A percentile compares a stretch with the other conserved stretches of the same genome.
These are phyloP conservation scores for Hesperophylax magnus DNA, from an alignment of 1,140 invertebrate genomes.

Conservation along the genomic window DNA sequence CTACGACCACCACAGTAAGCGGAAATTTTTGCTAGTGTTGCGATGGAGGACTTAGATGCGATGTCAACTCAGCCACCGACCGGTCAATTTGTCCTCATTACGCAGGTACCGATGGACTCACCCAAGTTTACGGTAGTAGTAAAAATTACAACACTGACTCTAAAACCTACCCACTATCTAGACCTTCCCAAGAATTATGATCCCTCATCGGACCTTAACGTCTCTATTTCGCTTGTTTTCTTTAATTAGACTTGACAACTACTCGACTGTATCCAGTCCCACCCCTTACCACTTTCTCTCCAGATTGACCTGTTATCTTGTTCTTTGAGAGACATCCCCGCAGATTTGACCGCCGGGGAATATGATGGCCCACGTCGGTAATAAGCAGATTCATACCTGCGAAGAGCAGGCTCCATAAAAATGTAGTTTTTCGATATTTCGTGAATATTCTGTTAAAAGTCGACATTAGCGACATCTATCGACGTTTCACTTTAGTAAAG, in stretches of 20 bases:
- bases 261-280: conserved; percentile 1
- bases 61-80: too few relatives aligned
- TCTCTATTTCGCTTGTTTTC: conserved; percentile 34
- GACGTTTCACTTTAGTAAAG: too few relatives aligned
- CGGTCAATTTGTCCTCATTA: too few relatives aligned
- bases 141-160: too few relatives aligned
- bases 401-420: neutral
- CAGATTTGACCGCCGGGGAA: conserved; percentile 4
- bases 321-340: neutral
- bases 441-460: neutral
- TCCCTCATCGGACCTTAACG: neutral
- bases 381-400: conserved; percentile 15
- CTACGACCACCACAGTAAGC: too few relatives aligned
- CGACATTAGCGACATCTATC: too few relatives aligned
- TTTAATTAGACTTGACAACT: conserved; percentile 47
- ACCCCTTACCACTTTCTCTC: neutral
- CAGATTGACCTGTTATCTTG: neutral
- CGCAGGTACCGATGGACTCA: too few relatives aligned
- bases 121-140: too few relatives aligned
- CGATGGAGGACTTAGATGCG: too few relatives aligned
- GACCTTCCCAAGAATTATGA: neutral
- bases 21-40: too few relatives aligned
- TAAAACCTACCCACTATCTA: too few relatives aligned
- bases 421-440: neutral
- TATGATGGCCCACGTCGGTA: conserved; percentile 31